These are phyloP conservation scores for Drosophila merina DNA, from an alignment of 2,888 invertebrate species.

Conservation along the genomic window DNA sequence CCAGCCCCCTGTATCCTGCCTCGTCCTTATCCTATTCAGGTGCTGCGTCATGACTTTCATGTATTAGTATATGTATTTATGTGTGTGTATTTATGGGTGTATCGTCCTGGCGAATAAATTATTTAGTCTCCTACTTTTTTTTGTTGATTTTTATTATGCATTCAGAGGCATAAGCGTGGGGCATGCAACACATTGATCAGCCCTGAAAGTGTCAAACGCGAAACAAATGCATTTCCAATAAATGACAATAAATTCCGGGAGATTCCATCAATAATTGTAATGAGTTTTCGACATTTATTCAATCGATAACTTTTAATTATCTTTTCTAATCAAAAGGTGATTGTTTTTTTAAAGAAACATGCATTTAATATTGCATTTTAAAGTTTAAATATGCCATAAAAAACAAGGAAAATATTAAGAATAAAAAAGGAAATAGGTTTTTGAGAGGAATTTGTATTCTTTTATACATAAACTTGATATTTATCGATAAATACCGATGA, in stretches of 20 bases:
- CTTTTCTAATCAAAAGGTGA: too few relatives aligned
- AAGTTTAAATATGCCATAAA: too few relatives aligned
- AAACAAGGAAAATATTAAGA: too few relatives aligned
- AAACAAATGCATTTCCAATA: neutral
- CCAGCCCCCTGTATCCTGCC: too few relatives aligned
- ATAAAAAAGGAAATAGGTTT: too few relatives aligned
- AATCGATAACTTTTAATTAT: too few relatives aligned
- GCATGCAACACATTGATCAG: neutral
- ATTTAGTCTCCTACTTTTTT: conserved; percentile 15
- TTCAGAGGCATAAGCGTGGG: neutral
- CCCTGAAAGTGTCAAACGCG: neutral
- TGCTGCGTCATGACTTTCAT: conserved; percentile 23
- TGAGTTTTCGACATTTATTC: neutral
- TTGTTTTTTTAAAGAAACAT: too few relatives aligned
- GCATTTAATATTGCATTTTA: too few relatives aligned
- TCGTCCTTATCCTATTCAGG: conserved; percentile 3
- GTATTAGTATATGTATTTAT: conserved; percentile 2
- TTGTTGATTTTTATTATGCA: neutral
- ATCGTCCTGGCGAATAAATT: conserved; percentile 38
- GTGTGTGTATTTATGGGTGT: neutral
- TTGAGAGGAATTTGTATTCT: too few relatives aligned
- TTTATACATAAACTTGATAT: too few relatives aligned
- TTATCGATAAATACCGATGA: too few relatives aligned
- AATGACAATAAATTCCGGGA: neutral
- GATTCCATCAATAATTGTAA: neutral